phyloP scores from a whole-genome alignment of 2,113 vertebrate genomes.

The Irena cyanogastra region DNA sequence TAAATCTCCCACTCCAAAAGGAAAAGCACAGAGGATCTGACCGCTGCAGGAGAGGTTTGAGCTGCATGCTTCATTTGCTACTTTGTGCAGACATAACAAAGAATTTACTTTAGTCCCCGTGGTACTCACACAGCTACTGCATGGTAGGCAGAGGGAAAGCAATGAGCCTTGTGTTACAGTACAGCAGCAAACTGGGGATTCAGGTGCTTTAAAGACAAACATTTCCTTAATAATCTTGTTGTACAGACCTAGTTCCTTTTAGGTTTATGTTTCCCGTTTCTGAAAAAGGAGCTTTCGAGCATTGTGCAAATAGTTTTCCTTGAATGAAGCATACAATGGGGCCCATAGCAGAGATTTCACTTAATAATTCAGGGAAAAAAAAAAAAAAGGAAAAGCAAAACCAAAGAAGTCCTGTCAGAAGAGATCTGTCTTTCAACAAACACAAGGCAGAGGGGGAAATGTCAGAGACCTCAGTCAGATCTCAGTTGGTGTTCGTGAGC shows the following conservation, averaged over 20 bases:
- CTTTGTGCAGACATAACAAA: constrained; percentile 60
- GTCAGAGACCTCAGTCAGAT: background rate
- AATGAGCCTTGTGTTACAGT: background rate
- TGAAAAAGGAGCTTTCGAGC: background rate
- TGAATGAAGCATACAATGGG: background rate
- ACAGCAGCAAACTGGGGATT: background rate
- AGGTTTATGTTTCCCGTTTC: background rate
- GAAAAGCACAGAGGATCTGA: background rate
- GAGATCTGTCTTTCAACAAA: background rate
- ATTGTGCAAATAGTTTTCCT: background rate
- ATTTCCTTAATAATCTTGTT: background rate
- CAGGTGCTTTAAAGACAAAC: background rate
- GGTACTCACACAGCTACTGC: background rate
- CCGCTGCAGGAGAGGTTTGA: background rate
- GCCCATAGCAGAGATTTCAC: background rate
- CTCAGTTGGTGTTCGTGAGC: background rate
- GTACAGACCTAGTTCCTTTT: background rate
- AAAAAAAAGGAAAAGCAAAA: background rate
- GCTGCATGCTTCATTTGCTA: constrained; percentile 45
- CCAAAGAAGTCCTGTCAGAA: background rate
- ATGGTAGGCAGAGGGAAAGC: background rate
- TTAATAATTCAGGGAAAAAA: background rate
- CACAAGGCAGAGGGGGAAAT: background rate
- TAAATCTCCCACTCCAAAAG: background rate
- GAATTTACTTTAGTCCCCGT: background rate